These are phyloP conservation scores for Conus betulinus DNA, from an alignment of 1,140 invertebrate genomes.

Conservation along the genomic window DNA sequence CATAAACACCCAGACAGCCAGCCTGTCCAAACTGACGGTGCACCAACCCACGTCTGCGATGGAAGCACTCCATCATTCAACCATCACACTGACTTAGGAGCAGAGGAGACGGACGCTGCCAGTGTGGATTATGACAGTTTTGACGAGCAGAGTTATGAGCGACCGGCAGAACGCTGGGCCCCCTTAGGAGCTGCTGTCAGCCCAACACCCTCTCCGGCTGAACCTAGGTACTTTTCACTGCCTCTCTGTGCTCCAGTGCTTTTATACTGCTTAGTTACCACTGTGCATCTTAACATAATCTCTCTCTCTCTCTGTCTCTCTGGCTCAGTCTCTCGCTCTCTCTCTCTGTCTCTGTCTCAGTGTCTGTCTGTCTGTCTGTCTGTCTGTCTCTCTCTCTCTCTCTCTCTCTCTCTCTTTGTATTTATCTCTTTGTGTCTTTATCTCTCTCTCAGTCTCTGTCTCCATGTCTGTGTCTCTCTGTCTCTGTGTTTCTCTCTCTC, in stretches of 20 bases:
- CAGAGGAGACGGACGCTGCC: conserved; percentile 5
- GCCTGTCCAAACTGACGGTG: background rate
- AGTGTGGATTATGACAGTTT: conserved; percentile 69
- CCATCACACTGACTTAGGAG: background rate
- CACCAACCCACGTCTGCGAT: background rate
- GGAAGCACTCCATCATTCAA: background rate
- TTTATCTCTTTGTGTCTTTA: no score
- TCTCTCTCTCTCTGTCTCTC: no score
- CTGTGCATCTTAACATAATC: no score
- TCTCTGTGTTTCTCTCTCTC: no score
- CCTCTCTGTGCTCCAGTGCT: background rate
- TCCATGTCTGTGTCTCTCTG: no score
- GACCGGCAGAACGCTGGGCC: conserved; percentile 83
- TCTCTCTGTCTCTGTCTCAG: no score
- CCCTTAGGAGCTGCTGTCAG: conserved; percentile 82
- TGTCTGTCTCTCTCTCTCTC: background rate
- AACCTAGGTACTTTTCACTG: conserved; percentile 56
- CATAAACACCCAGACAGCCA: background rate
- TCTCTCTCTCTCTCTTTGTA: no score
- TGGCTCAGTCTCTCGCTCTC: background rate
- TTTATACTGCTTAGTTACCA: no score
- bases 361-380: background rate
- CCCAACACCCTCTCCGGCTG: conserved; percentile 60
- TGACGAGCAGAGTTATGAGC: conserved; percentile 69
- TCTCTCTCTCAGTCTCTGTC: no score